These are phyloP conservation scores for Xestia sexstrigata DNA, from an alignment of 2,888 invertebrate genomes.

Conservation along the genomic window DNA sequence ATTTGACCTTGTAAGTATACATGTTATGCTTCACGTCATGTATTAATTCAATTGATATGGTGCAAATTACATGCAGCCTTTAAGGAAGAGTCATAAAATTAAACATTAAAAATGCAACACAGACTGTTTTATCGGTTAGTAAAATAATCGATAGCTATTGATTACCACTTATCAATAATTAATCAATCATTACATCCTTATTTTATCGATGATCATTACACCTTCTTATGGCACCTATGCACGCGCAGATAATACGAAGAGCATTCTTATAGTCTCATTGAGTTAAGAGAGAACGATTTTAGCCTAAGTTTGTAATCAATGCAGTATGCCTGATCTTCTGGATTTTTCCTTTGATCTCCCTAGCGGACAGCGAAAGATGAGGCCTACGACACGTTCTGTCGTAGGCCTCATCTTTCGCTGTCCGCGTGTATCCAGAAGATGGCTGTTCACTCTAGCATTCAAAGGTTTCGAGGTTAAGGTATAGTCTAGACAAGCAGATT, in stretches of 20 bases:
- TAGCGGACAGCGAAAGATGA: too few relatives aligned
- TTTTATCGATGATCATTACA: slow-evolving; percentile 11
- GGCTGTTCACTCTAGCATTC: background rate
- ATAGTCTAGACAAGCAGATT: too few relatives aligned
- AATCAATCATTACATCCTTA: slow-evolving; percentile 12
- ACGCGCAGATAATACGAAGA: slow-evolving; percentile 2
- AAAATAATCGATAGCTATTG: slow-evolving; percentile 17
- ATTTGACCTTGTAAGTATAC: background rate
- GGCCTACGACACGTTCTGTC: background rate
- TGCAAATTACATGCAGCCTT: background rate
- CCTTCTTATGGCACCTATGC: slow-evolving; percentile 13
- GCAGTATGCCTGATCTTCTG: background rate
- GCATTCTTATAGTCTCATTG: slow-evolving; percentile 15
- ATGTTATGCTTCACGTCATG: background rate
- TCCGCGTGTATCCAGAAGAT: background rate
- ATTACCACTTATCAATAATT: slow-evolving; percentile 22
- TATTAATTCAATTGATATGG: background rate
- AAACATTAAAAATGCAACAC: slow-evolving; percentile 27
- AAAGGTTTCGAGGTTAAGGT: too few relatives aligned
- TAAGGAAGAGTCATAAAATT: slow-evolving; percentile 4
- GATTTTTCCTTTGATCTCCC: background rate
- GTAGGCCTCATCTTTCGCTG: too few relatives aligned
- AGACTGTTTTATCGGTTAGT: slow-evolving; percentile 1
- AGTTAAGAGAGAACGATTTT: background rate
- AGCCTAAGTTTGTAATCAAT: too few relatives aligned